phyloP scores from a whole-genome alignment of 2,797 vertebrate species.

The Anisognathus igniventris region DNA sequence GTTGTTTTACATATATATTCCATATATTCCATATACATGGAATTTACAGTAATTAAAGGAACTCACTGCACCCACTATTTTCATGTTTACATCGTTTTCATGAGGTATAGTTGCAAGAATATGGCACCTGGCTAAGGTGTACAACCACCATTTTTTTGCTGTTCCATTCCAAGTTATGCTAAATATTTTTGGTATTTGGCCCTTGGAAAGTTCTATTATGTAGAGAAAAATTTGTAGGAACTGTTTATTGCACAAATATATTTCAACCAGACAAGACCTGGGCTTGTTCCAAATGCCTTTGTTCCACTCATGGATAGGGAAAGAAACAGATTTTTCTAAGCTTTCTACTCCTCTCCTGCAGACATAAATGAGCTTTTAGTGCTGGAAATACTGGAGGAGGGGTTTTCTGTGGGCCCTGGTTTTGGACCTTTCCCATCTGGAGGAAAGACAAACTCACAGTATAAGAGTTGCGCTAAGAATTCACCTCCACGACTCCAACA shows the following conservation, averaged over 20 bases:
- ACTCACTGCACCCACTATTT: fast-evolving
- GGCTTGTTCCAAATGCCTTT: background rate
- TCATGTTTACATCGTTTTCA: background rate
- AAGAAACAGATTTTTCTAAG: background rate
- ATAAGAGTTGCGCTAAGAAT: background rate
- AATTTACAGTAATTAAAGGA: background rate
- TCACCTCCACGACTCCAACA: background rate
- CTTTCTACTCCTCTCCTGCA: background rate
- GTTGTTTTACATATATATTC: background rate
- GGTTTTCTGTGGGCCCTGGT: fast-evolving
- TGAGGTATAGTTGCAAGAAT: background rate
- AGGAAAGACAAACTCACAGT: background rate
- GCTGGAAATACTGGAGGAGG: background rate
- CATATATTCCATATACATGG: too few species aligned
- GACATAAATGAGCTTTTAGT: background rate
- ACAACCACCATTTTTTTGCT: background rate
- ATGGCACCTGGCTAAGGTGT: background rate
- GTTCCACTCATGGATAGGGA: background rate
- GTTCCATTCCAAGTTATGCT: background rate
- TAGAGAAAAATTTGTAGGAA: background rate
- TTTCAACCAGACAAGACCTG: background rate
- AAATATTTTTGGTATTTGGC: background rate
- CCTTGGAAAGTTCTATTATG: background rate
- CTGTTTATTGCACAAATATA: background rate
- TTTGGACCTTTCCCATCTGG: background rate